A percentile compares a stretch with the other conserved stretches of the same genome.
phyloP scores from a whole-genome alignment of 1,140 invertebrate species.

The Teleogryllus occipitalis region DNA sequence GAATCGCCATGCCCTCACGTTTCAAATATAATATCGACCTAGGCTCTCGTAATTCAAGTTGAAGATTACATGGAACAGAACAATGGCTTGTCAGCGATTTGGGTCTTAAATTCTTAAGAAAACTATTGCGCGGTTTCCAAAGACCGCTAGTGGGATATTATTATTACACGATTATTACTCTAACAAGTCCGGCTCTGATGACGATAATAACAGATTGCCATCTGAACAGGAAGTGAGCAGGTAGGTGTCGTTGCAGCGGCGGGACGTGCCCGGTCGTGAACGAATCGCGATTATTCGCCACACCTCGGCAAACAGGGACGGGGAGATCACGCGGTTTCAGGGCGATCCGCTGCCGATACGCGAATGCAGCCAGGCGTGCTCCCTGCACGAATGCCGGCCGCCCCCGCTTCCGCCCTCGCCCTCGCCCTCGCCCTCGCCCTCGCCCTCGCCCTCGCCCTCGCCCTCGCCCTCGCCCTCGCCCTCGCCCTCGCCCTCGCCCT shows the following conservation, averaged over 20 bases:
- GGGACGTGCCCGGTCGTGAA: not conserved
- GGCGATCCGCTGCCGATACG: no score
- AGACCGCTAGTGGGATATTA: not conserved
- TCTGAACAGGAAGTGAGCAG: not conserved
- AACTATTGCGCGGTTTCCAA: not conserved
- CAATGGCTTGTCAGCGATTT: conserved; percentile 1
- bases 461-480: no score
- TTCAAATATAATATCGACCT: not conserved
- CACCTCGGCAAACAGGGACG: not conserved
- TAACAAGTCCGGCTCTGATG: not conserved
- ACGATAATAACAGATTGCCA: not conserved
- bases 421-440: no score
- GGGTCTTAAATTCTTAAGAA: conserved; percentile 5
- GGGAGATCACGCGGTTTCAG: not conserved
- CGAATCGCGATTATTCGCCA: not conserved
- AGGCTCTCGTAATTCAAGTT: not conserved
- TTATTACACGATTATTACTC: not conserved
- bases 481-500: no score
- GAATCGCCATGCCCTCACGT: not conserved
- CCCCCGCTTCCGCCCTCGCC: no score
- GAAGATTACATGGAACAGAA: conserved; percentile 4
- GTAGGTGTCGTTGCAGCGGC: not conserved
- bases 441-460: no score
- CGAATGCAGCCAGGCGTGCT: not conserved
- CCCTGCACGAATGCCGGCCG: not conserved